phyloP scores from a whole-genome alignment of 2,888 invertebrate genomes.

The Nephrotoma flavescens region DNA sequence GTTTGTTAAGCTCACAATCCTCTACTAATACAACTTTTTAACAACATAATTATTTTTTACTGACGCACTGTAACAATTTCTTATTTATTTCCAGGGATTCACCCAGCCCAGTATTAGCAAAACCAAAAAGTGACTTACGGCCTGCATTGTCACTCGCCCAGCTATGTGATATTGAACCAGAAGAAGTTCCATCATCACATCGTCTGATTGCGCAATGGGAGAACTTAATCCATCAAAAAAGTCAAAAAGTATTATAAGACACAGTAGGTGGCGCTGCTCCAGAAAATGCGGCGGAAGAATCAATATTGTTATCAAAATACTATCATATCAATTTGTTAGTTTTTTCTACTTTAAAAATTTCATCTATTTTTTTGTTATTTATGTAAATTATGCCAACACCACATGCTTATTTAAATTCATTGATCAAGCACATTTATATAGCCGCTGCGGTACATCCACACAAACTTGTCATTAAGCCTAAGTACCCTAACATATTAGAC shows the following conservation, averaged over 20 bases:
- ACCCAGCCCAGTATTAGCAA: constrained; percentile 22
- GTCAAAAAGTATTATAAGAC: neutral
- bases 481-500: too few species aligned
- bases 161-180: constrained; percentile 47
- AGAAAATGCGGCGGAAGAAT: neutral
- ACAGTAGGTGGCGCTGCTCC: neutral
- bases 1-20: too few species aligned
- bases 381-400: neutral
- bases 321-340: neutral
- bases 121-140: constrained; percentile 35
- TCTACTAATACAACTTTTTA: too few species aligned
- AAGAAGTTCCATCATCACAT: constrained; percentile 53
- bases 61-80: too few species aligned
- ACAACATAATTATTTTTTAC: too few species aligned
- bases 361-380: neutral
- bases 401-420: too few species aligned
- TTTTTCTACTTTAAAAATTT: neutral
- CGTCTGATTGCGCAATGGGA: constrained; percentile 70
- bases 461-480: too few species aligned
- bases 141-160: constrained; percentile 54
- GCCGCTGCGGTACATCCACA: too few species aligned
- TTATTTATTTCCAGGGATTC: constrained; percentile 17
- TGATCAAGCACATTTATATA: too few species aligned
- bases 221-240: constrained; percentile 49
- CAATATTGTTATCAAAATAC: neutral